Conservation (phyloP, 2,113 vertebrate species). For the Seriola rivoliana region DNA sequence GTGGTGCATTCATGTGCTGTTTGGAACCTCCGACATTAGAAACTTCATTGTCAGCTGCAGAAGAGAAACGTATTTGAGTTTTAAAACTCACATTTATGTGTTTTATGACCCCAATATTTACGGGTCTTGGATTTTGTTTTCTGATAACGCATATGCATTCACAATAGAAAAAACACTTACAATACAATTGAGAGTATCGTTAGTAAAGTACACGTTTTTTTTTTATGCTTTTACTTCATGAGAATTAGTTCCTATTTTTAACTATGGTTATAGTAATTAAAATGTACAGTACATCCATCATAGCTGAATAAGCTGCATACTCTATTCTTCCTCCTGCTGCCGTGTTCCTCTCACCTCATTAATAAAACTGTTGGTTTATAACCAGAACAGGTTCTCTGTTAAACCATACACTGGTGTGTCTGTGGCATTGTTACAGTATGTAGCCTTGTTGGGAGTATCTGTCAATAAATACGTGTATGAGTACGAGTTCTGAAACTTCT, state of each 20-base stretch:
- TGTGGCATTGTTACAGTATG: slow-evolving; percentile 1
- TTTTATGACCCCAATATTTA: background rate
- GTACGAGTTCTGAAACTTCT: slow-evolving; percentile 12
- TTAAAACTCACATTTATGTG: background rate
- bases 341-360: slow-evolving; percentile 46
- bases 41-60: background rate
- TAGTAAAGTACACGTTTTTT: background rate
- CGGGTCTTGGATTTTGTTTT: too few relatives aligned
- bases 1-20: background rate
- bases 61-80: background rate
- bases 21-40: background rate
- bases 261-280: background rate
- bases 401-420: slow-evolving; percentile 24
- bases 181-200: background rate
- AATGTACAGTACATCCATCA: slow-evolving; percentile 9
- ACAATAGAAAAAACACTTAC: background rate
- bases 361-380: slow-evolving; percentile 56
- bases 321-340: slow-evolving; percentile 15
- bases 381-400: slow-evolving; percentile 18
- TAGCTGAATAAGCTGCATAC: slow-evolving; percentile 15
- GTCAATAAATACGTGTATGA: background rate
- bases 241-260: background rate
- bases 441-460: background rate
- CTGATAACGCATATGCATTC: too few relatives aligned
- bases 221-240: background rate